These are phyloP conservation scores for Coccyzus lansbergi DNA, from an alignment of 2,797 vertebrate genomes.

Conservation along the genomic window DNA sequence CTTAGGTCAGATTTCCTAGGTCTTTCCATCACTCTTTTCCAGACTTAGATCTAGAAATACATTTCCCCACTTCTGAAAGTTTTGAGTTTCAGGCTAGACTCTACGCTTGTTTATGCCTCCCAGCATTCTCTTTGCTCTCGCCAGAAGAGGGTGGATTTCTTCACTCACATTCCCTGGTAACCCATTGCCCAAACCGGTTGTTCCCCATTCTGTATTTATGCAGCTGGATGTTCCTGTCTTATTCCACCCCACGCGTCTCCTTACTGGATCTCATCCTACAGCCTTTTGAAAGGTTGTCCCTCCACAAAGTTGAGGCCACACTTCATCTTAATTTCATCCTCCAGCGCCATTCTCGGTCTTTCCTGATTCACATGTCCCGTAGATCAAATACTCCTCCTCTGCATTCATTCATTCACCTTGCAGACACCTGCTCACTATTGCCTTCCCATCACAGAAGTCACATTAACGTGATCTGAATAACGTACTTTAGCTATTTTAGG, in stretches of 20 bases:
- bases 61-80: not conserved
- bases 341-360: not conserved
- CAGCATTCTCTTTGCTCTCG: not conserved
- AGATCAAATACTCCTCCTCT: not conserved
- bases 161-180: constrained; percentile 36
- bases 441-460: not conserved
- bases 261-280: not conserved
- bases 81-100: not conserved
- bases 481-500: not conserved
- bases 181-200: constrained; percentile 35
- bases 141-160: constrained; percentile 37
- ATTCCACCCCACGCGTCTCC: not conserved
- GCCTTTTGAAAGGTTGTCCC: not conserved
- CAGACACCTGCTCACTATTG: not conserved
- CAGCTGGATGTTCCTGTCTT: not conserved
- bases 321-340: not conserved
- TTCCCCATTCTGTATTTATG: constrained; percentile 16
- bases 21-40: not conserved
- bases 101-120: not conserved
- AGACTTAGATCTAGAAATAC: not conserved
- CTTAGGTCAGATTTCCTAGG: not conserved
- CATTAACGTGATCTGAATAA: not conserved
- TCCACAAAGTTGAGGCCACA: not conserved
- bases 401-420: not conserved
- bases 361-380: not conserved